These are phyloP conservation scores for Maniola jurtina DNA, from an alignment of 1,140 invertebrate genomes.

Conservation along the genomic window DNA sequence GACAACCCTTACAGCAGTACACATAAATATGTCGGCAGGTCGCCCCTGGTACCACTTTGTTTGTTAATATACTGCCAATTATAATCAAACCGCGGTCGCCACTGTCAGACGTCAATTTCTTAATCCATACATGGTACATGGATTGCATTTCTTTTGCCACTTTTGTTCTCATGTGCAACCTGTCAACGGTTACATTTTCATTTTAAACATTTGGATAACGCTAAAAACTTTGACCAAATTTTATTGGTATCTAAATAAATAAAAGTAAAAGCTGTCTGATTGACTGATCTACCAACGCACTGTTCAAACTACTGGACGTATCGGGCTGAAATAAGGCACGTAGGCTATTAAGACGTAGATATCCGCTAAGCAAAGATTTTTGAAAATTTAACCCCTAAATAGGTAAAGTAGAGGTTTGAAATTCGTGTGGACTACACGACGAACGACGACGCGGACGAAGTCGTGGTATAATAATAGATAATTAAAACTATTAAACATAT, in stretches of 20 bases:
- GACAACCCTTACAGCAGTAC: constrained; percentile 30
- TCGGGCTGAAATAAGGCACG: too few relatives aligned
- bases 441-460: too few relatives aligned
- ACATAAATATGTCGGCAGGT: constrained; percentile 71
- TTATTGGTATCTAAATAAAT: not conserved
- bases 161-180: constrained; percentile 38
- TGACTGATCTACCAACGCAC: too few relatives aligned
- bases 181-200: constrained; percentile 25
- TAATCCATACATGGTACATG: constrained; percentile 52
- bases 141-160: constrained; percentile 41
- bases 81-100: constrained; percentile 71
- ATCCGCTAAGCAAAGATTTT: too few relatives aligned
- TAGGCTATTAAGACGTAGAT: too few relatives aligned
- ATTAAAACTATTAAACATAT: too few relatives aligned
- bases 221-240: not conserved
- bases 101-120: constrained; percentile 63
- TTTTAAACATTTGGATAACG: constrained; percentile 12
- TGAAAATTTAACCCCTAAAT: too few relatives aligned
- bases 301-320: too few relatives aligned
- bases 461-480: too few relatives aligned
- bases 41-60: constrained; percentile 67
- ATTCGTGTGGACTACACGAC: too few relatives aligned
- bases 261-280: too few relatives aligned
- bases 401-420: too few relatives aligned
- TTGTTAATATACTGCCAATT: constrained; percentile 78